Conservation (phyloP, 2,113 vertebrate genomes). For the Genyomyrus donnyi region DNA sequence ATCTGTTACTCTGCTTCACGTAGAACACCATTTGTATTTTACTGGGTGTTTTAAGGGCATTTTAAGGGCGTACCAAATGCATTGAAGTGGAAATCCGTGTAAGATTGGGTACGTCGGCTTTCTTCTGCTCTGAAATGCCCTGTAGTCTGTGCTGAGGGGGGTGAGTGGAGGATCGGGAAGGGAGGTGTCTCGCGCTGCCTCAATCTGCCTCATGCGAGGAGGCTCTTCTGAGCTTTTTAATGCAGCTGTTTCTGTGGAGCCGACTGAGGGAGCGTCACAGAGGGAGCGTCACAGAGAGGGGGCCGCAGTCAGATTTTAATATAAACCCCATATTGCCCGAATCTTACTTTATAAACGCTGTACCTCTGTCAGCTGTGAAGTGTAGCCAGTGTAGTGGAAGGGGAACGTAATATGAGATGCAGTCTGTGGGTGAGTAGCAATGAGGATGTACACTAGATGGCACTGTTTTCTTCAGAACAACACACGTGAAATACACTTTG, state of each 20-base stretch:
- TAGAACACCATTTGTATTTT: background rate
- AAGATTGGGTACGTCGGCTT: background rate
- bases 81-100: background rate
- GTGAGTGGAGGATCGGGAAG: background rate
- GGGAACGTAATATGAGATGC: background rate
- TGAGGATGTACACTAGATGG: background rate
- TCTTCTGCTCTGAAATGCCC: background rate
- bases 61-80: background rate
- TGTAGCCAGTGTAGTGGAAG: background rate
- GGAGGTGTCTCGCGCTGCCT: background rate
- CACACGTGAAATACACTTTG: background rate
- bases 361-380: background rate
- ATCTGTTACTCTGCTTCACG: background rate
- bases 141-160: background rate
- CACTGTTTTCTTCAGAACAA: conserved; percentile 1
- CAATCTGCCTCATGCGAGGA: background rate
- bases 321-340: background rate
- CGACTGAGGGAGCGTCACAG: background rate
- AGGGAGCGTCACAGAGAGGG: background rate
- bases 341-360: background rate
- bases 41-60: background rate
- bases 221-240: background rate
- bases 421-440: background rate
- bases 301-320: background rate
- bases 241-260: background rate